Percentiles rank a stretch among this genome's conserved stretches.
Conservation (phyloP, 2,888 invertebrate genomes). For the Labia minor region DNA sequence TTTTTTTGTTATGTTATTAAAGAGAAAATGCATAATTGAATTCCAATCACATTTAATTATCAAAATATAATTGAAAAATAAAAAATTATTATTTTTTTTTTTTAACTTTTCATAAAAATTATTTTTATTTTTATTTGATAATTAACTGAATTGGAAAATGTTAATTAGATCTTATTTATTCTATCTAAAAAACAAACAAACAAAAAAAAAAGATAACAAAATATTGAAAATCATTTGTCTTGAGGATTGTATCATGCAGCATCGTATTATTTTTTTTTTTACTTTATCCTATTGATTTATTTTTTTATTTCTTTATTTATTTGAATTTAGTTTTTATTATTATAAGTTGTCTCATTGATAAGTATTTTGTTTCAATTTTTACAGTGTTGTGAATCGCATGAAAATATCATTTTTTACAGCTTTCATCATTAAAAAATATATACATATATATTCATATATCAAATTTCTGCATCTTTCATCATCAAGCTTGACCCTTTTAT, state of each 20-base stretch:
- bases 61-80: not conserved
- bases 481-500: slow-evolving; percentile 17
- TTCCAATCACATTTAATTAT: not conserved
- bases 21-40: no score
- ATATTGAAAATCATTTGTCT: not conserved
- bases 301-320: slow-evolving; percentile 8
- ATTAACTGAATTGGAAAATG: no score
- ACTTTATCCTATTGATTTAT: no score
- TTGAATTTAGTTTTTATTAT: no score
- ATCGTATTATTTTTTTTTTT: slow-evolving; percentile 2
- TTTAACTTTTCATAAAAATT: no score
- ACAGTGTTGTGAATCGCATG: not conserved
- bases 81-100: not conserved
- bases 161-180: no score
- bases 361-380: slow-evolving; percentile 19
- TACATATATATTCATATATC: no score
- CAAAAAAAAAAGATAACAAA: no score
- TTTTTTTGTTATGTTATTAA: no score
- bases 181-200: no score
- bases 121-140: no score
- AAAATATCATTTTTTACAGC: not conserved
- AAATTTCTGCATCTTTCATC: slow-evolving; percentile 14
- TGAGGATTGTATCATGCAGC: not conserved
- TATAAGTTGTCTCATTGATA: no score
- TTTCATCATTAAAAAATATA: not conserved